Evolutionary conservation across 2,888 invertebrate genomes (phyloP), one percentile per base, ranked within the genome.

Genomic region (Apeira syringaria): DNA sequence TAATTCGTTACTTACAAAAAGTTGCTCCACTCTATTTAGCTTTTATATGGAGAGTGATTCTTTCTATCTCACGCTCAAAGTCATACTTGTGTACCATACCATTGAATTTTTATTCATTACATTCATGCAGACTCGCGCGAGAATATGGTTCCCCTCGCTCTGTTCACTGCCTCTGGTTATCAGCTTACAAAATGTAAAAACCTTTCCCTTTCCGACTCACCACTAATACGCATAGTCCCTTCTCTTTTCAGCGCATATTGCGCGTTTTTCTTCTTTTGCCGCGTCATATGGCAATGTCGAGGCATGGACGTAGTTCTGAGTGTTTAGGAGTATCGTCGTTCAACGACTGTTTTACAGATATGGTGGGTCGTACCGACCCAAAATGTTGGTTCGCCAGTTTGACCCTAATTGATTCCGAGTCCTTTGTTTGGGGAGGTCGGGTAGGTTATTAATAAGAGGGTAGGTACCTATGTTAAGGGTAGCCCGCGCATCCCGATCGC

Each of bases 201-300:
- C 68, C 80, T 68, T 72, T 87, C 89, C 74, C 78, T 61, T 72
- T 89, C 81, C 62, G 50, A 61, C 81, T 47, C 54, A 57, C 61
- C 52, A 64, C 72, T 76, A 79, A 80, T 76, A 76, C 72, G 64
- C 68, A 74, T 83, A 75, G 60, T 57, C 58, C 74, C 64, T 68
- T 87, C 86, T 70, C 82, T 74, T 73, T 88, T 77, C 55, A 63
- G 65, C 84, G 80, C 77, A 80, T 80, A 83, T 82, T 86, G 84
- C 85, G 81, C 86, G 86, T 87, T 89, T 89, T 88, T 88, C 87
- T 88, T 85, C 82, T 87, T 86, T 88, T 87, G 82, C 80, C 87
- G 81, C 85, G 86, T 85, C 86, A 85, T 85, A 83, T 80, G 81
- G 74, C 74, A 77, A 76, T 79, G 77, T 74, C 70, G 74, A 78